Percentiles rank a stretch among this genome's conserved stretches.
These are phyloP conservation scores for Coracias cyanogaster DNA, from an alignment of 2,797 vertebrate species.

Conservation along the genomic window DNA sequence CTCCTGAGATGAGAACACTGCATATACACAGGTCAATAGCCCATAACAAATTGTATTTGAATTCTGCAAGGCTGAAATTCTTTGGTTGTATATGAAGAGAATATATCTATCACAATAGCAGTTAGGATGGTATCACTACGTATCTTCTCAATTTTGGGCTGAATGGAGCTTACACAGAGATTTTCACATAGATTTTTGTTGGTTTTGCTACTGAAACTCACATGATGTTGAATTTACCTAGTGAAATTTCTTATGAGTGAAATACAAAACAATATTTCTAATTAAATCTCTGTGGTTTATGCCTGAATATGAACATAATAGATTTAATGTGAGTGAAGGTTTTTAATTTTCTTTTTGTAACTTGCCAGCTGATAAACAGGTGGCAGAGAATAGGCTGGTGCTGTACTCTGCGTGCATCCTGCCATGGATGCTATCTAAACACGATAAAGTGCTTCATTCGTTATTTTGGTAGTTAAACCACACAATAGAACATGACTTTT, in stretches of 20 bases:
- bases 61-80: neutral
- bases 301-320: neutral
- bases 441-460: neutral
- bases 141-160: neutral
- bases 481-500: neutral
- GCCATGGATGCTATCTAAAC: neutral
- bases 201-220: neutral
- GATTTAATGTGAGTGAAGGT: neutral
- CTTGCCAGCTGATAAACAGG: neutral
- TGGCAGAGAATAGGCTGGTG: neutral
- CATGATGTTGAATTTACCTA: neutral
- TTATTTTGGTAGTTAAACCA: neutral
- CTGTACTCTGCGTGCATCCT: neutral
- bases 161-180: neutral
- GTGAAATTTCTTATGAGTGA: neutral
- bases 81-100: neutral
- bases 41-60: neutral
- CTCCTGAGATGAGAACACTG: neutral
- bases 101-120: neutral
- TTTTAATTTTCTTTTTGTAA: neutral
- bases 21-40: neutral
- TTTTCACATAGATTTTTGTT: neutral
- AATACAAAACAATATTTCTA: neutral
- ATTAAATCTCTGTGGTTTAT: neutral
- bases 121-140: neutral